Conservation (phyloP, 2,888 invertebrate species). For the Rhopalosiphum nymphaeae region DNA sequence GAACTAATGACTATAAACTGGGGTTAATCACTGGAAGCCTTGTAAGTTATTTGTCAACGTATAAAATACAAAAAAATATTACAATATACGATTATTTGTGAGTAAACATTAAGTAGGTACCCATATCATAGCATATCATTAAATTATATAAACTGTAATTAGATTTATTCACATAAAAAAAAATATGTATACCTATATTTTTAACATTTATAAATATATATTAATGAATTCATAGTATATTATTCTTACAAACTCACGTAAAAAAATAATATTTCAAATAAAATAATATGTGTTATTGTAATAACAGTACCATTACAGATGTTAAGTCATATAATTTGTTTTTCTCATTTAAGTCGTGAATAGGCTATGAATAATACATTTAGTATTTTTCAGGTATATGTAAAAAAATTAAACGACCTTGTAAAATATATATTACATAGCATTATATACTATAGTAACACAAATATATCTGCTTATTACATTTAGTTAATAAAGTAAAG, state of each 20-base stretch:
- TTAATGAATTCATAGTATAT: not conserved
- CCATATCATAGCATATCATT: not conserved
- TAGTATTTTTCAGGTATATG: not conserved
- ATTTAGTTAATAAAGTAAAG: not conserved
- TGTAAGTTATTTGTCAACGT: not conserved
- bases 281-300: not conserved
- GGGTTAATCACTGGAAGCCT: not conserved
- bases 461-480: not conserved
- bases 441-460: not conserved
- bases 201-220: not conserved
- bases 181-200: not conserved
- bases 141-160: not conserved
- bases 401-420: not conserved
- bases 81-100: not conserved
- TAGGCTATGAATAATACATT: not conserved
- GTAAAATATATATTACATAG: not conserved
- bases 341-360: not conserved
- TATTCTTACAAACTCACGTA: not conserved
- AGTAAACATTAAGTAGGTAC: not conserved
- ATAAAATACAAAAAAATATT: not conserved
- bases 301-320: not conserved
- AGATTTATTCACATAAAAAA: not conserved
- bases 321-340: not conserved
- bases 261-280: not conserved
- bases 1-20: not conserved